Conservation (phyloP, 2,797 vertebrate species). For the Lepilemur ruficaudatus region DNA sequence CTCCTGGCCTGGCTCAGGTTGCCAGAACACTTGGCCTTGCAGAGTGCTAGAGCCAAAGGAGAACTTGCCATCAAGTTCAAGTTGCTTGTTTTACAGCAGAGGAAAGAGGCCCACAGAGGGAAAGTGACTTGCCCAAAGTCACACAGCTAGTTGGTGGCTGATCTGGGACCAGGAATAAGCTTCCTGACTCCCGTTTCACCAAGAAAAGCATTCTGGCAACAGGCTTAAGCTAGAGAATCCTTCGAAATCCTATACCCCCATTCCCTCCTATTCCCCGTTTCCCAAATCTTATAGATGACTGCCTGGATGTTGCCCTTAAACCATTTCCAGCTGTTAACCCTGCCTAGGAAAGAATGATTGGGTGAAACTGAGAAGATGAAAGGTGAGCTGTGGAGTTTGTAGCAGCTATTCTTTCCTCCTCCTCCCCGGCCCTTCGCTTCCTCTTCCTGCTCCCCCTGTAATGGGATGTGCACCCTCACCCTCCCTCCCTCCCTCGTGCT, state of each 20-base stretch:
- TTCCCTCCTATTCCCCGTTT: not conserved
- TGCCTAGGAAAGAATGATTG: slow-evolving; percentile 4
- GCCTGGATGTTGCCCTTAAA: not conserved
- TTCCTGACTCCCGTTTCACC: not conserved
- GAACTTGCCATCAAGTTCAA: not conserved
- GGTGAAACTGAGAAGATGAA: not conserved
- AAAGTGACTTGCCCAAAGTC: not conserved
- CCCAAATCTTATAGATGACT: not conserved
- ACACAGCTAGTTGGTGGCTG: not conserved
- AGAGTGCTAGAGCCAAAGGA: not conserved
- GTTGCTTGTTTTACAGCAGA: not conserved
- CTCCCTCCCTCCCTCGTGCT: not conserved
- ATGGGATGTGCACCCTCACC: not conserved
- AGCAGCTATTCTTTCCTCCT: not conserved
- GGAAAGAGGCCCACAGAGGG: not conserved
- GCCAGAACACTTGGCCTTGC: not conserved
- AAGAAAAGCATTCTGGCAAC: not conserved
- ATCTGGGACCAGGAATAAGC: not conserved
- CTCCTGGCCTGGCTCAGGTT: not conserved
- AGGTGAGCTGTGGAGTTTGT: not conserved
- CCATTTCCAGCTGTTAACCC: not conserved
- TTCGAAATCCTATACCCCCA: not conserved
- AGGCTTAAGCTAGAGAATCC: not conserved
- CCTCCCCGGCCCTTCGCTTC: accelerated
- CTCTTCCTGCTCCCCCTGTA: not conserved